These are phyloP conservation scores for Diabrotica balteata DNA, from an alignment of 2,888 invertebrate genomes.

Conservation along the genomic window DNA sequence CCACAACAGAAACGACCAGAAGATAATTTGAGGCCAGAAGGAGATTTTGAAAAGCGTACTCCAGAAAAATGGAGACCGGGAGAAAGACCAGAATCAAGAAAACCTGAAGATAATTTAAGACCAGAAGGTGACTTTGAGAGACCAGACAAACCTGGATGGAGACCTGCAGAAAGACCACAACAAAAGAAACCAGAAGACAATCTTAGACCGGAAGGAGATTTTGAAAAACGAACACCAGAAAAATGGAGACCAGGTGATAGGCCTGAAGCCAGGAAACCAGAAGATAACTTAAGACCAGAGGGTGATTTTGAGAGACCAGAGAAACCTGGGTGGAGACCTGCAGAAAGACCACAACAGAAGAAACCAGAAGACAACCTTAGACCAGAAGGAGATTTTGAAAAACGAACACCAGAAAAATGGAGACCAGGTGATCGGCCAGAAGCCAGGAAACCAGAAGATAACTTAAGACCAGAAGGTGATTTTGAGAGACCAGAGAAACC, in stretches of 20 bases:
- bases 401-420: constrained; percentile 59
- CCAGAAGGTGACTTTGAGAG: constrained; percentile 67
- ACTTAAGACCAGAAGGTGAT: constrained; percentile 63
- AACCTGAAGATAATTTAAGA: constrained; percentile 61
- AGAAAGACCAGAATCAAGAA: constrained; percentile 40
- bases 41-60: constrained; percentile 64
- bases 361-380: constrained; percentile 59
- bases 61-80: constrained; percentile 59
- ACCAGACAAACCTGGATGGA: constrained; percentile 58
- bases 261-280: constrained; percentile 53
- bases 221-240: constrained; percentile 58
- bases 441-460: constrained; percentile 58
- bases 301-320: constrained; percentile 64
- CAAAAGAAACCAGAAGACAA: constrained; percentile 56
- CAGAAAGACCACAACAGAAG: constrained; percentile 56
- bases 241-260: constrained; percentile 55
- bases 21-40: constrained; percentile 64
- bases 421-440: constrained; percentile 58
- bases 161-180: constrained; percentile 54
- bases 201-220: constrained; percentile 58
- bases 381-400: constrained; percentile 60
- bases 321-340: constrained; percentile 57
- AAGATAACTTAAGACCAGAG: constrained; percentile 64
- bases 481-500: constrained; percentile 59
- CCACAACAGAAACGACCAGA: constrained; percentile 61